Base-by-base conservation (phyloP, 1,140 invertebrate species). In the Heliconius eleuchia region DNA sequence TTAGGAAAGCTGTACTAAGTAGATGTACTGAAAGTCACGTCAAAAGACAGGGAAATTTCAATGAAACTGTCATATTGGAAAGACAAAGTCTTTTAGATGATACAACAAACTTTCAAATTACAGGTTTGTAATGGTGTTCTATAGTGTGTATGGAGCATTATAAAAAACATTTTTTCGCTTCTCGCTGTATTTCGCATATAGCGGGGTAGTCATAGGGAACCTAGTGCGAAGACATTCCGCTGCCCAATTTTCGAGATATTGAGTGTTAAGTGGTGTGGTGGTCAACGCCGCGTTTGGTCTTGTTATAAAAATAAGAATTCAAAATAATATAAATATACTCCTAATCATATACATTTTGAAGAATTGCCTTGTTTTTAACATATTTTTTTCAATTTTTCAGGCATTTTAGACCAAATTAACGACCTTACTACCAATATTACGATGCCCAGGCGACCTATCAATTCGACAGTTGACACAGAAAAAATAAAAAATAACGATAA, bases 401-500 rank as follows among this genome's bases (percentile, higher is more conserved):
- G 94, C 81, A 90, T 95, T 42, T 81, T 95, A 23, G 92, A 94
- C 71, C 90, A 95, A 83, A 88, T 95, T 55, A 92, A 91, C 76
- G 87, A 92, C 73, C 83, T 95, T 72, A 93, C 92, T 9, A 83
- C 71, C 16, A 86, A 71, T 19, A 78, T 75, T 23, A 66, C 60
- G n/a, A 66, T 66, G 46, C 79, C 76, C 2, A 42, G 70, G 23
- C 71, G 74, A 1, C 71, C 42, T 46, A 76, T 79, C 8, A 83
- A 83, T 75, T 78, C 82, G 13, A 82, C 78, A 1, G 55, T 75
- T 60, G 72, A 52, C 72, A 73, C 52, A n/a, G 82, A 77, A 71
- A 80, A 73, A 82, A 23, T 55, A 11, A 52, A 71, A 52, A 78
- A 6, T 42, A 70, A 23, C 19, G 30, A 42, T 18, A 57, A 71